These are phyloP conservation scores for Aldabrachelys gigantea DNA, from an alignment of 2,113 vertebrate genomes.

Conservation along the genomic window DNA sequence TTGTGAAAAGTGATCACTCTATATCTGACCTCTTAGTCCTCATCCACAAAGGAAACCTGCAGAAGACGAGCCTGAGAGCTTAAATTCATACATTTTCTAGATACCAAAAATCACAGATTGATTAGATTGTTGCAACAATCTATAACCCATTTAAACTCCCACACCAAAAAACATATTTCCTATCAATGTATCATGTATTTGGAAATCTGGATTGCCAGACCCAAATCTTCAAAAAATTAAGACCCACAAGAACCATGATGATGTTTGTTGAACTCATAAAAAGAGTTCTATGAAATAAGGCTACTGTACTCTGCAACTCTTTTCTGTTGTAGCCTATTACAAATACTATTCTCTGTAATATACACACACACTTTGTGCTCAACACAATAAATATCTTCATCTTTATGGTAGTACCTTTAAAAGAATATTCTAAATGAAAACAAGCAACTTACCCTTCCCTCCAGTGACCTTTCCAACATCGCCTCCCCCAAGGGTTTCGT, in stretches of 20 bases:
- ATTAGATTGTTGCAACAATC: background rate
- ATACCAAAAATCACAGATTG: background rate
- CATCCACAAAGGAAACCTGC: background rate
- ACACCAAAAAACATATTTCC: background rate
- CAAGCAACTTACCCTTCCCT: conserved; percentile 80
- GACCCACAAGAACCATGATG: background rate
- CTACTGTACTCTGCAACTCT: background rate
- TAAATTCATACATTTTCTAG: background rate
- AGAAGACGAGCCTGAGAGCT: background rate
- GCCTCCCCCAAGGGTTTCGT: conserved; percentile 93
- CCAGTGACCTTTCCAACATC: conserved; percentile 91
- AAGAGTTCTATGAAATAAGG: background rate
- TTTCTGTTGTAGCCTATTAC: background rate
- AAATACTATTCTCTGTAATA: background rate
- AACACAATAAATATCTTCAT: background rate
- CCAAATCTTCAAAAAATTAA: background rate
- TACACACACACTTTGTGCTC: background rate
- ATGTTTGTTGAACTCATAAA: background rate
- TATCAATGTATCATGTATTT: background rate
- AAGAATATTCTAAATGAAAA: background rate
- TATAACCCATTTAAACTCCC: background rate
- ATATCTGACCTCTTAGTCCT: background rate
- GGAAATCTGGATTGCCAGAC: background rate
- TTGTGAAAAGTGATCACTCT: background rate
- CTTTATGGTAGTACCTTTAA: background rate